These are phyloP conservation scores for Xenopus laevis DNA, from an alignment of 2,113 vertebrate genomes.

Conservation along the genomic window DNA sequence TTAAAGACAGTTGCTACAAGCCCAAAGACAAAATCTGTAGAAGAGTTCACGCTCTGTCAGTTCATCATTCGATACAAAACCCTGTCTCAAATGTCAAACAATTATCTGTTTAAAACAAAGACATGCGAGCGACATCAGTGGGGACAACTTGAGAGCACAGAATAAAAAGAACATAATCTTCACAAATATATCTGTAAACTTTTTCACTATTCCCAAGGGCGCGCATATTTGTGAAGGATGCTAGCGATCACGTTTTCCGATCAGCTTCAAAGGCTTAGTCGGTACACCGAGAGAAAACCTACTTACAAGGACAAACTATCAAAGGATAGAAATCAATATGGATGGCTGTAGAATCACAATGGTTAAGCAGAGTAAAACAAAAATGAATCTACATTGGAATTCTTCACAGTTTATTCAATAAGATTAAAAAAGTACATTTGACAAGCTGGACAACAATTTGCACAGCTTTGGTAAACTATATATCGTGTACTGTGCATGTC, in stretches of 20 bases:
- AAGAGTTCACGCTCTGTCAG: constrained; percentile 28
- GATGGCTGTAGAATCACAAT: constrained; percentile 34
- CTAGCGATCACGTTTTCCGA: constrained; percentile 46
- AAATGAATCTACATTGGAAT: constrained; percentile 11
- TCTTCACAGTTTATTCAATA: not conserved
- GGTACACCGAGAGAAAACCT: constrained; percentile 41
- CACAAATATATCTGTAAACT: constrained; percentile 41
- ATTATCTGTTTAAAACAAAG: constrained; percentile 44
- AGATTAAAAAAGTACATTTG: not conserved
- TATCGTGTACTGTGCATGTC: too few relatives aligned
- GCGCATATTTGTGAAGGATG: constrained; percentile 4
- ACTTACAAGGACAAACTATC: constrained; percentile 56
- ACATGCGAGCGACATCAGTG: constrained; percentile 41
- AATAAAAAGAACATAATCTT: constrained; percentile 44
- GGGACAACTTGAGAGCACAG: constrained; percentile 42
- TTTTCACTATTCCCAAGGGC: constrained; percentile 33
- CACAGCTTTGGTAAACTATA: not conserved
- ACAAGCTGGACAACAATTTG: not conserved
- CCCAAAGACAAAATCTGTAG: constrained; percentile 18
- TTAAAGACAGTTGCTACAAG: constrained; percentile 23
- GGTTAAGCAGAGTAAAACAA: not conserved
- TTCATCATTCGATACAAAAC: constrained; percentile 39
- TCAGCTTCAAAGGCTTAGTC: constrained; percentile 51
- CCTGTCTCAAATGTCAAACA: constrained; percentile 56
- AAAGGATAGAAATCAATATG: constrained; percentile 53